Base-by-base conservation (phyloP, 2,888 invertebrate species). In the Eupithecia insigniata region DNA sequence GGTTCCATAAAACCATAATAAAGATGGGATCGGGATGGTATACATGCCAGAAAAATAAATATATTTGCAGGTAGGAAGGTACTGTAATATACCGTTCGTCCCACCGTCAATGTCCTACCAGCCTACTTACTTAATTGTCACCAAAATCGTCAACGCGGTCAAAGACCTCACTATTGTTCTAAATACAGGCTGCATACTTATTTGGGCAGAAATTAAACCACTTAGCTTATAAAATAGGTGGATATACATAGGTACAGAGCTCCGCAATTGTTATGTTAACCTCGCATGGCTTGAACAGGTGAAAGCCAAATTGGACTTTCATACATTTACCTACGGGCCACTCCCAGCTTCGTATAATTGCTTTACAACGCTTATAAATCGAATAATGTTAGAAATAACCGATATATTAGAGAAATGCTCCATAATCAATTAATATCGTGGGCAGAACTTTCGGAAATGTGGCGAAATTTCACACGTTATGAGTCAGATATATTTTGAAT, bases 231-330 rank as follows among this genome's bases (percentile, higher is more conserved):
- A 55, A 26, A 22, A 26, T 14, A 55, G 46, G 18, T 43, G 26
- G 28, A 26, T 18, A 30, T 39, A 10, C 36, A 36, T 5, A 39
- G 7, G 34, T 65, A 51, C 71, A 55, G 73, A 72, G 70, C 75
- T 75, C 51, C 26, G 73, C 74, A 60, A 78, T 77, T 78, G 76
- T 80, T 75, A 73, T 75, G 76, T 76, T 72, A 71, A 69, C 75
- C 70, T 12, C 71, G 64, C 58, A 60, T 36, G 26, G 32, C 36
- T 61, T 61, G 66, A 72, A 73, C 79, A 81, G 81, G 83, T 82
- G 83, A 83, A 83, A 83, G 83, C 81, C n/a, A 78, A 61, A 72
- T 77, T 66, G 77, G 72, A 79, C 78, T 80, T 80, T 80, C 80
- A 77, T 76, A 79, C 76, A 79, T 78, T 39, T 30, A 66, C 73